These are phyloP conservation scores for Caenorhabditis sp. DNA, from an alignment of 2,888 invertebrate species.

Conservation along the genomic window DNA sequence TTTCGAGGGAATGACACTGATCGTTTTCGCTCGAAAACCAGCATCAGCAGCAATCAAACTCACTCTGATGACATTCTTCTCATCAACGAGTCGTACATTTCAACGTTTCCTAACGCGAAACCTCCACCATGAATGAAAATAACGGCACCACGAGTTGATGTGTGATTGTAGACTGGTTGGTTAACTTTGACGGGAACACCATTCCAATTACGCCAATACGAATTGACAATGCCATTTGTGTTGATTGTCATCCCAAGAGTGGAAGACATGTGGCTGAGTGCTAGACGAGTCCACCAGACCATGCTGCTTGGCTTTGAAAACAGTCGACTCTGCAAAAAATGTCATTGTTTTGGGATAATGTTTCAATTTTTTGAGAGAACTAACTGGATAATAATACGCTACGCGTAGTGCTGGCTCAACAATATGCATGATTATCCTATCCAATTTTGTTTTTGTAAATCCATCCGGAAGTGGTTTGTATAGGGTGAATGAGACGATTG, in stretches of 20 bases:
- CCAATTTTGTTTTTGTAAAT: constrained; percentile 35
- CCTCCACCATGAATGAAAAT: constrained; percentile 68
- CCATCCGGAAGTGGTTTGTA: too few relatives aligned
- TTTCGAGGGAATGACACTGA: too few relatives aligned
- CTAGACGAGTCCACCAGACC: too few relatives aligned
- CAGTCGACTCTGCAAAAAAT: constrained; percentile 51
- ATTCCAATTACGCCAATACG: constrained; percentile 25
- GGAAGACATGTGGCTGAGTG: too few relatives aligned
- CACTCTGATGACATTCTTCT: constrained; percentile 50
- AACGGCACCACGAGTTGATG: constrained; percentile 56
- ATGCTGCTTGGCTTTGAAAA: constrained; percentile 41
- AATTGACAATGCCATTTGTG: neutral
- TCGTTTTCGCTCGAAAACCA: too few relatives aligned
- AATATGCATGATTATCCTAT: constrained; percentile 53
- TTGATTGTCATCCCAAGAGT: constrained; percentile 28
- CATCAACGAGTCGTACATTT: constrained; percentile 59
- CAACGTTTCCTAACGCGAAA: constrained; percentile 58
- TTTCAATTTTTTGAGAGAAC: constrained; percentile 11
- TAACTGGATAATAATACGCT: too few relatives aligned
- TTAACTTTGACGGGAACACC: constrained; percentile 52
- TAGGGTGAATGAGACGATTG: constrained; percentile 43
- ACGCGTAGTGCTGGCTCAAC: constrained; percentile 56
- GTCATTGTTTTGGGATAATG: neutral
- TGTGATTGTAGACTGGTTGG: constrained; percentile 36
- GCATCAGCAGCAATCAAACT: too few relatives aligned